These are phyloP conservation scores for Seriola aureovittata DNA, from an alignment of 2,113 vertebrate genomes.

Conservation along the genomic window DNA sequence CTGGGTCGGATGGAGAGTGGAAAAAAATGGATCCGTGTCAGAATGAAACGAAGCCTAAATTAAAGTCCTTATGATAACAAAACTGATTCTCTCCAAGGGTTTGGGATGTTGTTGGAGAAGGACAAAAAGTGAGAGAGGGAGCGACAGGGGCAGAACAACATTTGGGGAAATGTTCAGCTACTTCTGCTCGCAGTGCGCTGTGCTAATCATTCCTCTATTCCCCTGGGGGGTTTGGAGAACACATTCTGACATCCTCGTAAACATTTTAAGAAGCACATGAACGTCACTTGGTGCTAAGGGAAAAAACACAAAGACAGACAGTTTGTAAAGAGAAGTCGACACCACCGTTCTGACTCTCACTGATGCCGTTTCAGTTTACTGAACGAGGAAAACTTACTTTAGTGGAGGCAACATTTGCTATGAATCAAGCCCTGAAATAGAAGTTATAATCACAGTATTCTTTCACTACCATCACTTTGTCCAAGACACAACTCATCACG, in stretches of 20 bases:
- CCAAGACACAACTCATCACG: constrained; percentile 6
- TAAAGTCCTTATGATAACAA: constrained; percentile 62
- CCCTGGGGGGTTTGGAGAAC: constrained; percentile 52
- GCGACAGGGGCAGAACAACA: constrained; percentile 47
- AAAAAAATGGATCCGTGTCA: constrained; percentile 62
- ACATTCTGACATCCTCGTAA: constrained; percentile 78
- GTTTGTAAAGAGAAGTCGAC: constrained; percentile 25
- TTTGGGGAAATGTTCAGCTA: constrained; percentile 61
- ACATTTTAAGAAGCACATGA: constrained; percentile 73
- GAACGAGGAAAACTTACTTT: constrained; percentile 6
- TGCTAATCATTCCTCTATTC: constrained; percentile 64
- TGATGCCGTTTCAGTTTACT: constrained; percentile 15
- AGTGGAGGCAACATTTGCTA: background rate
- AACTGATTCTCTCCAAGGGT: constrained; percentile 26
- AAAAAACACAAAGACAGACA: constrained; percentile 53
- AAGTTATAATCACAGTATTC: constrained; percentile 19
- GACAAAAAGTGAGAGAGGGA: constrained; percentile 19
- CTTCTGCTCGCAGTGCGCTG: constrained; percentile 50
- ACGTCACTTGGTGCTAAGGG: constrained; percentile 50
- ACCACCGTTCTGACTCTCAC: background rate
- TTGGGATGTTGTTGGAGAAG: constrained; percentile 15
- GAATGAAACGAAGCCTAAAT: constrained; percentile 52
- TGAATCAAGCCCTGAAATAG: constrained; percentile 12
- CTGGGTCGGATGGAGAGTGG: constrained; percentile 48
- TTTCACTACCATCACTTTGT: constrained; percentile 24